A percentile compares a stretch with the other conserved stretches of the same genome.
phyloP scores from a whole-genome alignment of 2,113 vertebrate species.

The Madoqua kirkii region DNA sequence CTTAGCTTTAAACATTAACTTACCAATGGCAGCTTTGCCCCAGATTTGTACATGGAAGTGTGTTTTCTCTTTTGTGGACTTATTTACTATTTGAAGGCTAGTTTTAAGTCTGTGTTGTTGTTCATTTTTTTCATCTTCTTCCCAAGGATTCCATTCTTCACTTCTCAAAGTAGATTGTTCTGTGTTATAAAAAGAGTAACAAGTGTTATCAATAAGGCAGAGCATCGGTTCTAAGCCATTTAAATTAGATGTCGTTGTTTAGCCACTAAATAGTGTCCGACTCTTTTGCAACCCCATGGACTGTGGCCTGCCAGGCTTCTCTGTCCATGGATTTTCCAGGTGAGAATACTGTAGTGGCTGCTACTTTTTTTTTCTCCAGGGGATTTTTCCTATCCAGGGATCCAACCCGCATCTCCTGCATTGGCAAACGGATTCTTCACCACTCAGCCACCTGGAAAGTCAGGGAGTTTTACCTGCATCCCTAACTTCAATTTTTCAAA shows the following conservation, averaged over 20 bases:
- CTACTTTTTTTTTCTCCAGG: not conserved
- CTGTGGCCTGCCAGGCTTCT: not conserved
- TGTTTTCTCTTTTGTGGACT: conserved; percentile 80
- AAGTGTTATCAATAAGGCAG: not conserved
- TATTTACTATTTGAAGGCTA: conserved; percentile 81
- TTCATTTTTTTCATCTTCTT: conserved; percentile 87
- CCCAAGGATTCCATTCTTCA: conserved; percentile 97
- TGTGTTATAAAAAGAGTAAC: conserved; percentile 53
- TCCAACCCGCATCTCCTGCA: not conserved
- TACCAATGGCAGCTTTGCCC: conserved; percentile 98
- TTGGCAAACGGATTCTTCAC: not conserved
- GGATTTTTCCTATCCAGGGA: not conserved
- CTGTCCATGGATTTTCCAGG: not conserved
- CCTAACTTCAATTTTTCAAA: not conserved
- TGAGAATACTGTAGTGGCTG: not conserved
- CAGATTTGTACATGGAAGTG: conserved; percentile 91
- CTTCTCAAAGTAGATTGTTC: conserved; percentile 68
- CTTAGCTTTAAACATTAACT: conserved; percentile 51
- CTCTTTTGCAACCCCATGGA: not conserved
- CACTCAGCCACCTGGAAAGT: not conserved
- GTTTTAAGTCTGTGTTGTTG: conserved; percentile 84
- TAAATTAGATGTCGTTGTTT: not conserved
- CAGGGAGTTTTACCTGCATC: not conserved
- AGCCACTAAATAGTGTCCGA: accelerated
- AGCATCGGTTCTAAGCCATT: not conserved